These are phyloP conservation scores for Leucophenga montana DNA, from an alignment of 2,888 invertebrate genomes.

Conservation along the genomic window DNA sequence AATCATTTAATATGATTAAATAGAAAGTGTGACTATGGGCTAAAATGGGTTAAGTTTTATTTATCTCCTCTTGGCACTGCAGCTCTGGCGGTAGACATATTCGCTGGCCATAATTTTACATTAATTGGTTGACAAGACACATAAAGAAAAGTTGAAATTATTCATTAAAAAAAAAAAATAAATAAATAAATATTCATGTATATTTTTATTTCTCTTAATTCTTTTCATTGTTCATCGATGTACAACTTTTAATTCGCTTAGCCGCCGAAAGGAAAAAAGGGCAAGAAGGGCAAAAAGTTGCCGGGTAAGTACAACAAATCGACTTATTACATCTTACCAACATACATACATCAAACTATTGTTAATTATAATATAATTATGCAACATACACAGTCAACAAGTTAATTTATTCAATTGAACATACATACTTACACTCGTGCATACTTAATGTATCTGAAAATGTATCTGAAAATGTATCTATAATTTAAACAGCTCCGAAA, in stretches of 20 bases:
- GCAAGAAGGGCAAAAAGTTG: conserved; percentile 70
- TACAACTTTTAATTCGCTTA: conserved; percentile 41
- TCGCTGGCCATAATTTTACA: neutral
- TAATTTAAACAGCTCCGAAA: too few relatives aligned
- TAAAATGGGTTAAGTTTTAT: too few relatives aligned
- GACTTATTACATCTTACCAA: too few relatives aligned
- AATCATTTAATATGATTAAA: too few relatives aligned
- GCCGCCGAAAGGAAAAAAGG: conserved; percentile 72
- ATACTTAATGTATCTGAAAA: too few relatives aligned
- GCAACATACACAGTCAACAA: too few relatives aligned
- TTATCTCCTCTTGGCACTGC: neutral
- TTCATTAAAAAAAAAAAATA: neutral
- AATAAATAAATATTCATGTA: conserved; percentile 4
- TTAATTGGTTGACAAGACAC: conserved; percentile 14
- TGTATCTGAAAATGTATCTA: too few relatives aligned
- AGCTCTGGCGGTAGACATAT: neutral
- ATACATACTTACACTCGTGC: too few relatives aligned
- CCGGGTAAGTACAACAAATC: conserved; percentile 65
- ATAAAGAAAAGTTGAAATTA: neutral
- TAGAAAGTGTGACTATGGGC: too few relatives aligned
- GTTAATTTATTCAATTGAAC: too few relatives aligned
- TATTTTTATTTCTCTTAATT: conserved; percentile 16
- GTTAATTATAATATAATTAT: too few relatives aligned
- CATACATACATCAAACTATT: too few relatives aligned
- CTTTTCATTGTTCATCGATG: neutral